These are phyloP conservation scores for Podotricha telesiphe DNA, from an alignment of 2,888 invertebrate species.

Conservation along the genomic window DNA sequence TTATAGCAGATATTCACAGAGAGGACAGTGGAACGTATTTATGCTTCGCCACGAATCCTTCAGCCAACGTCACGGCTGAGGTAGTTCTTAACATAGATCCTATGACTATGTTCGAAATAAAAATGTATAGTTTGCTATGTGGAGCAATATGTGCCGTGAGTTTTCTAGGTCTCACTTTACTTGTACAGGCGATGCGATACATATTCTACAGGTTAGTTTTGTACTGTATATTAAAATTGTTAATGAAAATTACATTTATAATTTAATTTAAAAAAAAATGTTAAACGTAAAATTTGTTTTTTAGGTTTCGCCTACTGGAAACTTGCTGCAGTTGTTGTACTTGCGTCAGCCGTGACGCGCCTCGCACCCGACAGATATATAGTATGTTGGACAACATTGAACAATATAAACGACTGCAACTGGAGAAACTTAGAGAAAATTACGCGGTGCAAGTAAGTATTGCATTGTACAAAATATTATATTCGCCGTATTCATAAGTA, in stretches of 20 bases:
- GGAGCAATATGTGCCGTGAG: constrained; percentile 91
- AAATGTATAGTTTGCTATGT: constrained; percentile 91
- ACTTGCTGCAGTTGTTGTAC: constrained; percentile 92
- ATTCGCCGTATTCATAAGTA: neutral
- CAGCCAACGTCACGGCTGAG: constrained; percentile 90
- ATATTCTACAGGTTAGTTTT: constrained; percentile 87
- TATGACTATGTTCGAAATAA: constrained; percentile 91
- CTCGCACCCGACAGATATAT: constrained; percentile 92
- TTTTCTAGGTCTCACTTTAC: constrained; percentile 91
- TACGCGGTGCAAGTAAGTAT: constrained; percentile 91
- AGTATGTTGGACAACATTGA: constrained; percentile 95
- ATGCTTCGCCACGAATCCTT: constrained; percentile 93
- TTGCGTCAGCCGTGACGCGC: constrained; percentile 87
- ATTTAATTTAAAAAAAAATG: neutral
- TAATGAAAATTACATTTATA: neutral
- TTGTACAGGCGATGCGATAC: constrained; percentile 89
- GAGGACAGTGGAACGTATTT: constrained; percentile 93
- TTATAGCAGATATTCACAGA: constrained; percentile 87
- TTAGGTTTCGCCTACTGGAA: constrained; percentile 87
- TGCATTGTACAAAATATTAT: neutral
- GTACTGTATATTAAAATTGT: neutral
- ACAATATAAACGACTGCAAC: constrained; percentile 93
- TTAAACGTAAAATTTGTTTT: constrained; percentile 45
- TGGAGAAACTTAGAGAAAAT: constrained; percentile 94
- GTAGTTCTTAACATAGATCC: constrained; percentile 93